Evolutionary conservation across 2,888 invertebrate genomes (phyloP).

Genomic region (Eugnorisma glareosa): DNA sequence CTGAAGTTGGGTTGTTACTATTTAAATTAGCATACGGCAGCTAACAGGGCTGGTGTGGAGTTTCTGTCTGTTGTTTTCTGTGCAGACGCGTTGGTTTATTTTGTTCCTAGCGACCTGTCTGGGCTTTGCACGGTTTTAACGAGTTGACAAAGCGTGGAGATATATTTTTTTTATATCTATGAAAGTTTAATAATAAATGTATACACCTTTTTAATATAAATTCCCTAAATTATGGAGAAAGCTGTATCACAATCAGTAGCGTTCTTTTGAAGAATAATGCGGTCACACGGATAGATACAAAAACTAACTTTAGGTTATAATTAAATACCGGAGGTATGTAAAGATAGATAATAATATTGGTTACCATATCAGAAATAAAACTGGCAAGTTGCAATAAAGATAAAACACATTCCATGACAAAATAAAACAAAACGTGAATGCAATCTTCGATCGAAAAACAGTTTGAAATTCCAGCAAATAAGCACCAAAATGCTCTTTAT

Average conservation of each 20-base stretch:
- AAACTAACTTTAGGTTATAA: not conserved
- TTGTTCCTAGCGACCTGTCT: not conserved
- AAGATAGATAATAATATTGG: not conserved
- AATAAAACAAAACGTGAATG: not conserved
- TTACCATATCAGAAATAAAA: not conserved
- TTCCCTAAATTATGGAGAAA: not conserved
- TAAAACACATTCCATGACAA: not conserved
- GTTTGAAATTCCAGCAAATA: not conserved
- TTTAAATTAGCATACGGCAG: slow-evolving; percentile 37
- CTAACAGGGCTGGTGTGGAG: not conserved
- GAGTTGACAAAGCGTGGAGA: not conserved
- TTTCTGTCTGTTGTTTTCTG: slow-evolving; percentile 1
- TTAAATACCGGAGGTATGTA: not conserved
- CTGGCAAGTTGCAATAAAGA: not conserved
- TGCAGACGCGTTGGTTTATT: not conserved
- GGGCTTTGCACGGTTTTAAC: not conserved
- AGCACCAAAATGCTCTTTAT: slow-evolving; percentile 2
- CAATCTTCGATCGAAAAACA: slow-evolving; percentile 36
- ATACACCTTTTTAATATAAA: not conserved
- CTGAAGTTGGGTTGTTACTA: slow-evolving; percentile 25
- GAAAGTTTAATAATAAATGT: not conserved
- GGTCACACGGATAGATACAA: not conserved
- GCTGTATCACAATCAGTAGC: not conserved
- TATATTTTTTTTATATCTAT: not conserved
- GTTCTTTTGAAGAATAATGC: not conserved